Evolutionary conservation across 2,797 vertebrate species (phyloP).

Genomic region (Chiloscyllium punctatum): DNA sequence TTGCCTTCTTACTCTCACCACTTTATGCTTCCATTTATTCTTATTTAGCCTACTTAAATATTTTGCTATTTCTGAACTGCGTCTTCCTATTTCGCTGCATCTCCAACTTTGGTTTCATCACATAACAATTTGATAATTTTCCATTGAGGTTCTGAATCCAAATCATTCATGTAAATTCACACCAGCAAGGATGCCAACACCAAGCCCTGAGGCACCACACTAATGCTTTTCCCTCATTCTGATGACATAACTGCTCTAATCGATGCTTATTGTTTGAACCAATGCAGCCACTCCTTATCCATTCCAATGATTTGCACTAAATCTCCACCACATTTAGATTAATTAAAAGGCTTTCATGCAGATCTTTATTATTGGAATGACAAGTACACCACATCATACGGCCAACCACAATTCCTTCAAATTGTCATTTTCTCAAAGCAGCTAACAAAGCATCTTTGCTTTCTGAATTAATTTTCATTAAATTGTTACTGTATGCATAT

Average conservation of each 20-base stretch:
- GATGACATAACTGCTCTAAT: too few species aligned
- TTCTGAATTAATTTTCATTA: background rate
- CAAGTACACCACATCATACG: background rate
- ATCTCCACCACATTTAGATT: too few species aligned
- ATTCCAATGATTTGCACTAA: too few species aligned
- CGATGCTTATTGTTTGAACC: too few species aligned
- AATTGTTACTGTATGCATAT: background rate
- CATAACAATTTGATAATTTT: background rate
- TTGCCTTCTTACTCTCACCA: background rate
- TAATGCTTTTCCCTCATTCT: too few species aligned
- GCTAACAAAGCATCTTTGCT: background rate
- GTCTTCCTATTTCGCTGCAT: background rate
- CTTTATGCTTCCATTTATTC: too few species aligned
- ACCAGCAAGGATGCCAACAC: too few species aligned
- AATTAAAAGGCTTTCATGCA: too few species aligned
- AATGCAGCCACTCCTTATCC: too few species aligned
- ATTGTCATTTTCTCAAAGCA: background rate
- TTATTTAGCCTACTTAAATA: background rate
- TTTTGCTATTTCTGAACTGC: background rate
- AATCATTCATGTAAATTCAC: too few species aligned
- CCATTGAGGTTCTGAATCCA: too few species aligned
- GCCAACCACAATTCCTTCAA: background rate
- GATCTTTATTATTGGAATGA: background rate
- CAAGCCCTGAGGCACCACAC: too few species aligned
- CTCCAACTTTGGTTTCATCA: background rate